These are phyloP conservation scores for Polydrusus tereticollis DNA, from an alignment of 2,888 invertebrate genomes.

Conservation along the genomic window DNA sequence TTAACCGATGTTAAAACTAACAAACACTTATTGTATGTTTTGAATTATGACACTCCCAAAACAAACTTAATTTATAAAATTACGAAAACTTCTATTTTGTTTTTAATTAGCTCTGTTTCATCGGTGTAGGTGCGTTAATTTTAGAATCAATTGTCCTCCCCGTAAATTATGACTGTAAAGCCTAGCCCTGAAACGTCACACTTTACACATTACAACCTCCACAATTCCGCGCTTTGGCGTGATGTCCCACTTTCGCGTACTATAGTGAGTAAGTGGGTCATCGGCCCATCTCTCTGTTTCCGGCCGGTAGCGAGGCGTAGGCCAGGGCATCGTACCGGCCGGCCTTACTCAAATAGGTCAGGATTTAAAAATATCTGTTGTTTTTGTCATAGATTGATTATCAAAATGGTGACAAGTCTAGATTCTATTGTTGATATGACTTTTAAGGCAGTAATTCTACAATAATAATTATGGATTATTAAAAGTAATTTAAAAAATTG, in stretches of 20 bases:
- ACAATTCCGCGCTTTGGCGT: conserved; percentile 51
- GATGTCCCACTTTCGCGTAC: conserved; percentile 53
- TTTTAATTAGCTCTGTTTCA: conserved; percentile 14
- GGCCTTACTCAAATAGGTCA: conserved; percentile 20
- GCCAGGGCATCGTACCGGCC: conserved; percentile 44
- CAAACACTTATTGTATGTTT: too few species aligned
- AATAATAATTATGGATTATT: too few species aligned
- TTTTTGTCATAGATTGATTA: too few species aligned
- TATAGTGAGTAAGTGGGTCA: conserved; percentile 52
- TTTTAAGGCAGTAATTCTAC: too few species aligned
- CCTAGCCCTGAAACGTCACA: conserved; percentile 40
- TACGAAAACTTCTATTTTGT: too few species aligned
- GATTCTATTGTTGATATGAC: too few species aligned
- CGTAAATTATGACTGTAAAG: conserved; percentile 37
- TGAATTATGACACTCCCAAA: too few species aligned
- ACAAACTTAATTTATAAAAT: too few species aligned
- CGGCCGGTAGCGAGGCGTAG: conserved; percentile 56
- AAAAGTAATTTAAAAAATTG: too few species aligned
- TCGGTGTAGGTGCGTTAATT: conserved; percentile 24
- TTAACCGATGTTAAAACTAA: too few species aligned
- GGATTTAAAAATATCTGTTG: background rate
- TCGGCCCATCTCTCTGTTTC: conserved; percentile 45
- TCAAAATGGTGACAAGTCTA: too few species aligned
- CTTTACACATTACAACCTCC: conserved; percentile 43
- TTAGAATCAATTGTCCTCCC: conserved; percentile 31